Evolutionary conservation across 2,797 vertebrate genomes (phyloP), one percentile per base, ranked within the genome.

Genomic region (Enteromius radiatus): DNA sequence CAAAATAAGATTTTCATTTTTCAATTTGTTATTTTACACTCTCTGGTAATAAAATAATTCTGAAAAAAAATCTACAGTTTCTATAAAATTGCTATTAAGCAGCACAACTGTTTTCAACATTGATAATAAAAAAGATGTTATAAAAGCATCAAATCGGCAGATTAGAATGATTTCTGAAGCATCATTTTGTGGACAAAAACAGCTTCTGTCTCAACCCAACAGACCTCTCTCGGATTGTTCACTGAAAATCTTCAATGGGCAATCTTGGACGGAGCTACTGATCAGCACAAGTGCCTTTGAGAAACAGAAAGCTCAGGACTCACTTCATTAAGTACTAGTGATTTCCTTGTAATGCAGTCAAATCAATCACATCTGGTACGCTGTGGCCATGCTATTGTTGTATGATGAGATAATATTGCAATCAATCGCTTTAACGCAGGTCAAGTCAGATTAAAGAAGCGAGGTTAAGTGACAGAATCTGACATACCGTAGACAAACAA

Each of bases 401-500:
- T 38, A 14, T 49, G 71, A 67, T 36, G 7, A n/a, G 36, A 56
- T 31, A 28, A 69, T 87, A 67, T 45, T 68, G 26, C 77, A 67
- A 45, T 67, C 67, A 84, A 70, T 73, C n/a, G 59, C 28, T 49
- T 85, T 87, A 67, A 3, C 68, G 49, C 45, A 59, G 84, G 84
- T 90, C 87, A 82, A 86, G 87, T 80, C 87, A 82, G 81, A 76
- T 49, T 76, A 43, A 85, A 86, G 78, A 88, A 86, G 75, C 23
- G 47, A 89, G 81, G 86, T 90, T 85, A 88, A 87, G 84, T 85
- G 86, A 90, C 81, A 82, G 83, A 85, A 56, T 74, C 11, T 87
- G 86, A 85, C 76, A 78, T 79, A 28, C 36, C 26, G 76, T 49
- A 82, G 84, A 52, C 8, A 26, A 75, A 87, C 38, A 78, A 45